Conservation (phyloP, 2,113 vertebrate species). For the Nothoprocta pentlandii region DNA sequence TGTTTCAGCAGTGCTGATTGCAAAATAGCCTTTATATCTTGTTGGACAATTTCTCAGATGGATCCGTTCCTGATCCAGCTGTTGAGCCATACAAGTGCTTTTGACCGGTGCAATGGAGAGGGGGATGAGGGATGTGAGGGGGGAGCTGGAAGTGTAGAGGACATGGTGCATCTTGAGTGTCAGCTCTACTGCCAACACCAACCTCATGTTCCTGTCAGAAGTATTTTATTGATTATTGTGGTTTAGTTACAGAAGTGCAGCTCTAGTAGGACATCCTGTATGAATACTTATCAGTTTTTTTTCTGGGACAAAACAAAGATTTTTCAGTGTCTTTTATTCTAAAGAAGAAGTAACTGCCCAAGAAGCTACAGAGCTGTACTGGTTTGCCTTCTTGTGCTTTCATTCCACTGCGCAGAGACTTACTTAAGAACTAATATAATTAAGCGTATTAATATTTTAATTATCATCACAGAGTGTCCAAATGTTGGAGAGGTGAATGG, state of each 20-base stretch:
- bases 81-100: background rate
- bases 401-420: background rate
- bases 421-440: background rate
- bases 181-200: background rate
- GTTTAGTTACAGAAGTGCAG: background rate
- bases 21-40: conserved; percentile 37
- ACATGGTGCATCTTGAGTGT: background rate
- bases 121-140: background rate
- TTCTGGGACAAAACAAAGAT: background rate
- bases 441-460: background rate
- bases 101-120: background rate
- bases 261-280: background rate
- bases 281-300: background rate
- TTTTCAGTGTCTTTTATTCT: background rate
- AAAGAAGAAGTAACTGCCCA: background rate
- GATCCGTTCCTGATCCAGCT: background rate
- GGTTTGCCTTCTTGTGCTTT: background rate
- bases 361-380: background rate
- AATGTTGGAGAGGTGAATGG: background rate
- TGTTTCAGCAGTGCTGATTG: background rate
- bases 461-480: background rate
- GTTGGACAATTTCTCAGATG: conserved; percentile 10
- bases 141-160: conserved; percentile 5
- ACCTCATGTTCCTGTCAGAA: background rate
- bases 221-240: background rate